Percentiles rank a stretch among this genome's conserved stretches.
These are phyloP conservation scores for Embidobia sp. DNA, from an alignment of 2,888 invertebrate species.

Conservation along the genomic window DNA sequence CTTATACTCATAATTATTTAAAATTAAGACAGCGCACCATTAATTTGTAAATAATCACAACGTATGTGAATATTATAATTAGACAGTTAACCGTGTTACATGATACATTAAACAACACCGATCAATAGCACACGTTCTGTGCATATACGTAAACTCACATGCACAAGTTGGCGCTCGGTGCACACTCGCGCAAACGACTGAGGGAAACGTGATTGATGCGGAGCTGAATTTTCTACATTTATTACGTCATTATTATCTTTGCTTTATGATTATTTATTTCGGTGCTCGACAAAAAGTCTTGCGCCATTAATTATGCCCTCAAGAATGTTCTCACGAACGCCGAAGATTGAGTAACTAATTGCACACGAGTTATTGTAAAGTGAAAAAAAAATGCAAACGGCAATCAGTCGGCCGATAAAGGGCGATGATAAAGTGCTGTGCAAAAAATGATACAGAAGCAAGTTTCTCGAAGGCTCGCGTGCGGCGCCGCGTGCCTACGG, in stretches of 20 bases:
- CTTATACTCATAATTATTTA: too few relatives aligned
- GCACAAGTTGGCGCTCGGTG: background rate
- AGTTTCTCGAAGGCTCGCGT: conserved; percentile 76
- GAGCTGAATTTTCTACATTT: conserved; percentile 38
- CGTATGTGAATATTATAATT: conserved; percentile 44
- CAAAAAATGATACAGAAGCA: conserved; percentile 40
- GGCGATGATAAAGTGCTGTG: conserved; percentile 5
- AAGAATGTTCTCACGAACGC: conserved; percentile 9
- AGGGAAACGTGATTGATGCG: conserved; percentile 49
- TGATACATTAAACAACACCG: conserved; percentile 54
- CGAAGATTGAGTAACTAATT: conserved; percentile 25
- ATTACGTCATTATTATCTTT: conserved; percentile 29
- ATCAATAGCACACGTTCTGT: conserved; percentile 59
- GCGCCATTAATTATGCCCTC: background rate
- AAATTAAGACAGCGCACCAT: background rate
- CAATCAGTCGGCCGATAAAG: conserved; percentile 10
- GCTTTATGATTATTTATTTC: conserved; percentile 18
- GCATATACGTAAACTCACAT: background rate
- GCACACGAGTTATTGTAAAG: conserved; percentile 8
- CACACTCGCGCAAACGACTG: conserved; percentile 2
- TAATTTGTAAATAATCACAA: conserved; percentile 31
- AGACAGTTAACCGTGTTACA: conserved; percentile 57
- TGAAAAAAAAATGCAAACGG: conserved; percentile 17
- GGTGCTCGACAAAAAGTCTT: background rate
- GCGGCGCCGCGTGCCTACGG: conserved; percentile 79